Evolutionary conservation across 1,140 invertebrate species (phyloP).

Genomic region (Arctopsyche grandis): DNA sequence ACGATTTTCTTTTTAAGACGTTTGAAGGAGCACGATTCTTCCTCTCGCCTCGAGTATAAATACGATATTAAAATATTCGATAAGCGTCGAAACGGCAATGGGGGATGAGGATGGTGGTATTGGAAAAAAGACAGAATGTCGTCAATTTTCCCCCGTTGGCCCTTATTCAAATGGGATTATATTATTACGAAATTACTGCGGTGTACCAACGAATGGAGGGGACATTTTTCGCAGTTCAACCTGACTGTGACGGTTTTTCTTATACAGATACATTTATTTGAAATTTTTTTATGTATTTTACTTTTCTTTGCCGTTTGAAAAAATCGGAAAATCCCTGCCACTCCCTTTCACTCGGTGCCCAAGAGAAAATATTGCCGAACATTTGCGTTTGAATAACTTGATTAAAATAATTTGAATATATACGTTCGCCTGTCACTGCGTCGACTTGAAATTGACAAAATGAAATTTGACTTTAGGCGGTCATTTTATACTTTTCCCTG

Average conservation of each 20-base stretch:
- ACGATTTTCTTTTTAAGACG: no score
- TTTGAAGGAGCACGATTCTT: background rate
- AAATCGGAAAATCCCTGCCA: slow-evolving; percentile 2
- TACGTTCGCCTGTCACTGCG: background rate
- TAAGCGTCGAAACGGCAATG: background rate
- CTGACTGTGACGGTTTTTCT: background rate
- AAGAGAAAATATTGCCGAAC: slow-evolving; percentile 17
- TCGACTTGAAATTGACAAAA: background rate
- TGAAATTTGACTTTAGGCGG: slow-evolving; percentile 1
- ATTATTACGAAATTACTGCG: slow-evolving; percentile 27
- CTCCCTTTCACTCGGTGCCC: background rate
- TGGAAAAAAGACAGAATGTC: slow-evolving; percentile 14
- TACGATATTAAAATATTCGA: slow-evolving; percentile 25
- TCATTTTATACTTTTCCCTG: background rate
- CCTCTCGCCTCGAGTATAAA: background rate
- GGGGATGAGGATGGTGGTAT: background rate
- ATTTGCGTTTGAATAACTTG: slow-evolving; percentile 36
- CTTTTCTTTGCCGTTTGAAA: background rate
- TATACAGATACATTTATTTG: background rate
- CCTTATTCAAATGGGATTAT: slow-evolving; percentile 27
- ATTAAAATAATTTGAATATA: slow-evolving; percentile 35
- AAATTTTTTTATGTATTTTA: background rate
- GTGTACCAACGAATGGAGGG: background rate
- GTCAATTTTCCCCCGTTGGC: background rate
- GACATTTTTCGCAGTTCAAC: background rate